These are phyloP conservation scores for Serranus cabrilla DNA, from an alignment of 2,797 vertebrate genomes.

Conservation along the genomic window DNA sequence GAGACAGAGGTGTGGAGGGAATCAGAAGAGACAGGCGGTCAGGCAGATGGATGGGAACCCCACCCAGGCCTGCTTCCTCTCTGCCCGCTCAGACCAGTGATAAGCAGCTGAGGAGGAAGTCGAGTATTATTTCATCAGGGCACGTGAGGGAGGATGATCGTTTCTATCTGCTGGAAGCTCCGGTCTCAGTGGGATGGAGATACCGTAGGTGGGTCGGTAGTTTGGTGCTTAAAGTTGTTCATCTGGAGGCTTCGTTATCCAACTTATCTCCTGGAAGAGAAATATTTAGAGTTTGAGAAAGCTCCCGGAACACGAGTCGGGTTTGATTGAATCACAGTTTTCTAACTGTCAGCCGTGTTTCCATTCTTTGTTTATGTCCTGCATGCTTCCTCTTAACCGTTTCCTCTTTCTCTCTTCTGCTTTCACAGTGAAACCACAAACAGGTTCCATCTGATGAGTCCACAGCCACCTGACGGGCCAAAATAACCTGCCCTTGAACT, in stretches of 20 bases:
- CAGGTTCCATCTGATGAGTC: constrained; percentile 31
- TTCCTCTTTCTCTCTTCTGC: constrained; percentile 57
- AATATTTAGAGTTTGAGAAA: constrained; percentile 14
- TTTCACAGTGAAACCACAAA: constrained; percentile 54
- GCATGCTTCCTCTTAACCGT: constrained; percentile 61
- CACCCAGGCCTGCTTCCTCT: constrained; percentile 68
- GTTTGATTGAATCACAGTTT: neutral
- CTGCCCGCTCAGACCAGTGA: constrained; percentile 45
- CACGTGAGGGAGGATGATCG: constrained; percentile 22
- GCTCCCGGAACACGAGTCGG: rapidly evolving
- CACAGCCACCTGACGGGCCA: constrained; percentile 24
- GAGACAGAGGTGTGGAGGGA: constrained; percentile 37
- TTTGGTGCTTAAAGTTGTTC: constrained; percentile 20
- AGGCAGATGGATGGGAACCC: constrained; percentile 71
- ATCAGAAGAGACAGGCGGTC: constrained; percentile 57
- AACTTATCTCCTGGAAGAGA: constrained; percentile 1
- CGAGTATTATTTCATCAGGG: constrained; percentile 59
- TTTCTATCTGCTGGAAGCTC: constrained; percentile 35
- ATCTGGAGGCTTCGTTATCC: neutral
- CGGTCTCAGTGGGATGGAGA: constrained; percentile 32
- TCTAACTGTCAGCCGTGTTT: constrained; percentile 28
- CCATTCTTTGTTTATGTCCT: constrained; percentile 11
- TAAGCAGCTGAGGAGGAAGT: constrained; percentile 66
- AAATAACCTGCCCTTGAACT: neutral
- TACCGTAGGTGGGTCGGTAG: constrained; percentile 31